These are phyloP conservation scores for Ophion obscuratus DNA, from an alignment of 2,888 invertebrate species.

Conservation along the genomic window DNA sequence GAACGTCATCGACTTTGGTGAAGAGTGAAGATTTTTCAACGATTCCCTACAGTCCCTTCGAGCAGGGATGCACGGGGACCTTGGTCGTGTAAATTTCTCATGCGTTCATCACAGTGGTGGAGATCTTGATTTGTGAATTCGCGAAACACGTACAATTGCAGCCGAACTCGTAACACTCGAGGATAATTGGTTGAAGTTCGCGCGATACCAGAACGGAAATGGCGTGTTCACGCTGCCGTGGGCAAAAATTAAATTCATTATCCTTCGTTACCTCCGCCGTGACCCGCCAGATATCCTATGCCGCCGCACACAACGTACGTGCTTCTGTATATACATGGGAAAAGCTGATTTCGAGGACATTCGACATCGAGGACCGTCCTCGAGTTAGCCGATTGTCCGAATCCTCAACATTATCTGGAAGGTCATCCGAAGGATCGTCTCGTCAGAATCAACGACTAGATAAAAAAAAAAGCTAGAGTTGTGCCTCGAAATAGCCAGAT, in stretches of 20 bases:
- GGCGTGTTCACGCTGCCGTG: slow-evolving; percentile 59
- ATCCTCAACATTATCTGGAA: background rate
- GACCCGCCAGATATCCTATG: slow-evolving; percentile 55
- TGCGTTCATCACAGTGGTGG: background rate
- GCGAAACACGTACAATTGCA: slow-evolving; percentile 25
- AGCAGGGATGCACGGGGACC: background rate
- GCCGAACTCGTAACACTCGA: slow-evolving; percentile 5
- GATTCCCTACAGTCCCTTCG: too few relatives aligned
- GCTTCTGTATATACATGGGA: background rate
- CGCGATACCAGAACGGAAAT: slow-evolving; percentile 57
- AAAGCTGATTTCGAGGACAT: background rate
- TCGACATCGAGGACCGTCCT: background rate
- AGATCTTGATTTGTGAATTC: slow-evolving; percentile 33
- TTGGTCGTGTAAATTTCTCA: background rate
- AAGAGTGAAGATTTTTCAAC: too few relatives aligned
- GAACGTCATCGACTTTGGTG: background rate
- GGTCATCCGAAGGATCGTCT: background rate
- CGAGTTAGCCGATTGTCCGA: background rate
- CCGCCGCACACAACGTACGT: slow-evolving; percentile 10
- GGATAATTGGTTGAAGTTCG: slow-evolving; percentile 58
- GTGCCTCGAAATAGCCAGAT: background rate
- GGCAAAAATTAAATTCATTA: slow-evolving; percentile 64
- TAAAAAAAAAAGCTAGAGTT: background rate
- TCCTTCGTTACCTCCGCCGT: slow-evolving; percentile 55
- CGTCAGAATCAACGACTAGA: background rate